Base-by-base conservation (phyloP, 2,888 invertebrate genomes). In the Polymixis lichenea region DNA sequence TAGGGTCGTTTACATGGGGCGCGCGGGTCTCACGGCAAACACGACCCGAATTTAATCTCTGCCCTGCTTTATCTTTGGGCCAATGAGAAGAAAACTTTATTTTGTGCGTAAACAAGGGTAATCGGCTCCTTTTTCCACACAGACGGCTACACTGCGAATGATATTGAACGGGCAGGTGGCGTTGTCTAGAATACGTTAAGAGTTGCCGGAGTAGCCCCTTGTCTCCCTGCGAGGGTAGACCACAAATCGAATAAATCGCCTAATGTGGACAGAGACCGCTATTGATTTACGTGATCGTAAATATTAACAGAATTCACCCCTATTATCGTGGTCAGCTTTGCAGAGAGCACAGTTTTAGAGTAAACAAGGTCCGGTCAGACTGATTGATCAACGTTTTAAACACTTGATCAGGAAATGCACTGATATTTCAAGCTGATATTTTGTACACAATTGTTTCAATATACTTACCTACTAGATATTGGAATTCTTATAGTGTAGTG, bases 51-150 rank as follows among this genome's bases (percentile, higher is more conserved):
- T 95, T 95, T 95, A 96, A 96, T 96, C 95, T 94, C 91, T 94
- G 92, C 91, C 89, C 90, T 91, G 92, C 93, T 95, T 95, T 95
- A 95, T 95, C 93, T 94, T 86, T 84, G 85, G 91, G 90, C 91
- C 94, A 95, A 94, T 94, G 95, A 93, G 93, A 95, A 94, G 94
- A 94, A 95, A 95, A 95, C 94, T 95, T 95, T 95, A 95, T 95
- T 95, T 93, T 93, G 93, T 94, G 91, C 92, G 95, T 94, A 95
- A 95, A 96, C 95, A 95, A 92, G 93, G 93, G 92, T 94, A 94
- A 94, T 94, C 92, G 93, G 90, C 91, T 93, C 90, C 91, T 93
- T 94, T 92, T 94, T 93, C 91, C 91, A 91, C 92, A 89, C 90
- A 91, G 91, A 90, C 90, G 91, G 89, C 85, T 92, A 87, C 88